Conservation (phyloP, 23 tunicate genomes). For the Phallusia fumigata region DNA sequence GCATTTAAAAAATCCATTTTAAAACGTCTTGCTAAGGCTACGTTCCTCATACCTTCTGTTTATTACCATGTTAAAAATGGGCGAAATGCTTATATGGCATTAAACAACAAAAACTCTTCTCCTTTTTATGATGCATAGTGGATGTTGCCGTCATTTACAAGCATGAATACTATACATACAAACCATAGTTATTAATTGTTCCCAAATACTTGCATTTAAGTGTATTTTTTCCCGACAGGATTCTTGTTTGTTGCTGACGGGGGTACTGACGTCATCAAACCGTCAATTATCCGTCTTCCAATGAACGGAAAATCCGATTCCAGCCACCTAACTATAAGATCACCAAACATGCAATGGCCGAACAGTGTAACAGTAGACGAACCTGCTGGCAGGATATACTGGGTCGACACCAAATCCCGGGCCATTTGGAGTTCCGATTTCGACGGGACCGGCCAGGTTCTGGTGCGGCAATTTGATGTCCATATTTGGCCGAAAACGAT, state of each 20-base stretch:
- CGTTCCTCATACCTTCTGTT: too few species aligned
- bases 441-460: conserved; percentile 23
- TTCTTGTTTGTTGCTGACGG: conserved; percentile 46
- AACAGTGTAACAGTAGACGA: conserved; percentile 53
- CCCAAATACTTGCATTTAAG: too few species aligned
- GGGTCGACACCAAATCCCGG: conserved; percentile 59
- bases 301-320: not conserved
- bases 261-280: conserved; percentile 21
- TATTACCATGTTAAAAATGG: too few species aligned
- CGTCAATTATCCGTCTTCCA: conserved; percentile 10
- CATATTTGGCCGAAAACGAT: conserved; percentile 39
- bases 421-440: conserved; percentile 30
- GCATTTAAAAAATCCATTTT: too few species aligned
- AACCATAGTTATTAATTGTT: too few species aligned
- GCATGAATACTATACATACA: too few species aligned
- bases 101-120: too few species aligned
- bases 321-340: not conserved
- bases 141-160: too few species aligned
- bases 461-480: conserved; percentile 28
- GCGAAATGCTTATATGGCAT: too few species aligned
- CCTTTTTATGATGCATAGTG: too few species aligned
- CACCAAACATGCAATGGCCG: conserved; percentile 43
- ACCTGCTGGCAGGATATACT: conserved; percentile 38
- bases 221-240: conserved; percentile 10
- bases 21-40: too few species aligned